Evolutionary conservation across 2,797 vertebrate species (phyloP).

Genomic region (Luscinia megarhynchos): DNA sequence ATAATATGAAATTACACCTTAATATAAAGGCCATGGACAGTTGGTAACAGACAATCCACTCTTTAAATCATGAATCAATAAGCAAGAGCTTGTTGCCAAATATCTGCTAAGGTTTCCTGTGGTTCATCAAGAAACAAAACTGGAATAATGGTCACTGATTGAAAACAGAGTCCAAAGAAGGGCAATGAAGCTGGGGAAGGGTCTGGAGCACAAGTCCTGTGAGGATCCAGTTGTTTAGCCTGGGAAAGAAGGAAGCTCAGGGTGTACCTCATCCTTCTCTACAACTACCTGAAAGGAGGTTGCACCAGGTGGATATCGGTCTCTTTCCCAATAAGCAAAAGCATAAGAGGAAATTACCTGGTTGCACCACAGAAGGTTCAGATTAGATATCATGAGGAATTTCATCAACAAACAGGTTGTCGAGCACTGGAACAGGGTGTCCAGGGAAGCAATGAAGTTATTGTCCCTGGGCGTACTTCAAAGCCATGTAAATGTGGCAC

Average conservation of each 20-base stretch:
- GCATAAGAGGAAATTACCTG: background rate
- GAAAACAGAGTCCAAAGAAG: background rate
- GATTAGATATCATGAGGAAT: background rate
- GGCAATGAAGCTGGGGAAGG: background rate
- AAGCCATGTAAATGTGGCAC: background rate
- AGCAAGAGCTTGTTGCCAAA: background rate
- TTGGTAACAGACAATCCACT: background rate
- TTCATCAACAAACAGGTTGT: background rate
- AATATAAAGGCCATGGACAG: background rate
- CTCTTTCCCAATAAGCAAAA: background rate
- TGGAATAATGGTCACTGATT: background rate
- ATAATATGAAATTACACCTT: background rate
- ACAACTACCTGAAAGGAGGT: background rate
- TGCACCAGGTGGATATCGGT: background rate
- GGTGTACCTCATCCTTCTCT: background rate
- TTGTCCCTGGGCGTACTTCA: background rate
- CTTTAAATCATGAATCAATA: background rate
- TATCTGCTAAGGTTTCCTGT: background rate
- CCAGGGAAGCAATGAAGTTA: background rate
- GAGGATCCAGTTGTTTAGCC: background rate
- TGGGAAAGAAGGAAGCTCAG: background rate
- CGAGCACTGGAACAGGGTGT: background rate
- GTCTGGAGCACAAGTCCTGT: background rate
- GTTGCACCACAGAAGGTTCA: background rate
- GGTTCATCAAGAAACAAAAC: background rate